These are phyloP conservation scores for Pachyramphus minor DNA, from an alignment of 2,113 vertebrate genomes.

Conservation along the genomic window DNA sequence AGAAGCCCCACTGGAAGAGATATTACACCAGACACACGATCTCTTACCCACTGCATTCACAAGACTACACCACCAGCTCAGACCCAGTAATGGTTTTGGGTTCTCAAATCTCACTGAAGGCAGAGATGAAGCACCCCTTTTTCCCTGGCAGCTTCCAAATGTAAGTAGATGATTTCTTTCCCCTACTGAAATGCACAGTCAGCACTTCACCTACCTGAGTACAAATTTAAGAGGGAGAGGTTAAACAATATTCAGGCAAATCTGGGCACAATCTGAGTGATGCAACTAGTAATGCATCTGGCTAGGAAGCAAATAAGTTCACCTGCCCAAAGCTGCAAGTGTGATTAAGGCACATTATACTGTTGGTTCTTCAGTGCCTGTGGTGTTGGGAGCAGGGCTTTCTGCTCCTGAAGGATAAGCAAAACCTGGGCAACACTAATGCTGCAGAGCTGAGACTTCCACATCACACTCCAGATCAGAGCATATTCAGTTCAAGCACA, in stretches of 20 bases:
- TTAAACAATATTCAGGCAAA: background rate
- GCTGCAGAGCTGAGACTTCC: background rate
- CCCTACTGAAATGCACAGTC: background rate
- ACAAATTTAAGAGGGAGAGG: background rate
- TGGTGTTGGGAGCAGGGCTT: background rate
- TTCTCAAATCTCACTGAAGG: background rate
- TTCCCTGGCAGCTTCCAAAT: rapidly evolving
- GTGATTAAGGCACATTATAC: background rate
- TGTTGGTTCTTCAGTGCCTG: background rate
- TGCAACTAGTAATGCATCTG: background rate
- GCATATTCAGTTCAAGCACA: background rate
- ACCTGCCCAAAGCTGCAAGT: background rate
- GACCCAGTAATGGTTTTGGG: background rate
- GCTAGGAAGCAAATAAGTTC: background rate
- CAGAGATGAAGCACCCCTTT: background rate
- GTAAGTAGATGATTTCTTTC: background rate
- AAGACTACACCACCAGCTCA: background rate
- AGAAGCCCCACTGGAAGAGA: background rate
- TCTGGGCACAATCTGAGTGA: too few species aligned
- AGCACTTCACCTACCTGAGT: background rate
- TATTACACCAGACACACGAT: background rate
- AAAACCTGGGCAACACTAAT: background rate
- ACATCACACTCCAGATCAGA: background rate
- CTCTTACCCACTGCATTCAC: background rate
- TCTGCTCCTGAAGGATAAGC: background rate